These are phyloP conservation scores for Bellardia bayeri DNA, from an alignment of 2,888 invertebrate species.

Conservation along the genomic window DNA sequence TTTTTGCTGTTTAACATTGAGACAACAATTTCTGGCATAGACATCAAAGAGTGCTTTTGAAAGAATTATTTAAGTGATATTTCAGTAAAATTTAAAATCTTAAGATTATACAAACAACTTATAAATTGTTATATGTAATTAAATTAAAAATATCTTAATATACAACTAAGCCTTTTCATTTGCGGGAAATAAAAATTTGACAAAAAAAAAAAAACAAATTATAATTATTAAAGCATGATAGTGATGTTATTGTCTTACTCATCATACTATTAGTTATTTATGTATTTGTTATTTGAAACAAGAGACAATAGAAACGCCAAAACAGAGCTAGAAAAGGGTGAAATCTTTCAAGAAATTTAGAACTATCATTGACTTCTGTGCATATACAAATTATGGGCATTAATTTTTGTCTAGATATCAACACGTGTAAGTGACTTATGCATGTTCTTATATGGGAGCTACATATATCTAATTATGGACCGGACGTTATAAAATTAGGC, in stretches of 20 bases:
- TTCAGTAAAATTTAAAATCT: neutral
- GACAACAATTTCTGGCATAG: constrained; percentile 34
- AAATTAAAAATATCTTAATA: constrained; percentile 51
- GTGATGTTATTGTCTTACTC: neutral
- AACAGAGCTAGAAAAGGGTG: neutral
- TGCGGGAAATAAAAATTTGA: neutral
- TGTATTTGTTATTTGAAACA: neutral
- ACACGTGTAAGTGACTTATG: too few species aligned
- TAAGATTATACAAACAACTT: constrained; percentile 1
- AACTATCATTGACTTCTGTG: too few species aligned
- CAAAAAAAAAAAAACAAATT: constrained; percentile 45
- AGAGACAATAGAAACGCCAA: neutral
- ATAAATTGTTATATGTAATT: constrained; percentile 40
- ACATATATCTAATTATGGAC: too few species aligned
- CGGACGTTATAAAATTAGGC: too few species aligned
- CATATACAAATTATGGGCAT: too few species aligned
- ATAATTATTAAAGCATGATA: constrained; percentile 62
- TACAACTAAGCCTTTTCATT: constrained; percentile 45
- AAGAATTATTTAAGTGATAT: too few species aligned
- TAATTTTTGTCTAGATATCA: too few species aligned
- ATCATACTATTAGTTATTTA: neutral
- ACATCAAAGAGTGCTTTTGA: constrained; percentile 43
- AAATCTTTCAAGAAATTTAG: neutral
- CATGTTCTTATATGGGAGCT: too few species aligned
- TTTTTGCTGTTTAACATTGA: neutral